Base-by-base conservation (phyloP, 2,113 vertebrate genomes). In the Pygoscelis adeliae region DNA sequence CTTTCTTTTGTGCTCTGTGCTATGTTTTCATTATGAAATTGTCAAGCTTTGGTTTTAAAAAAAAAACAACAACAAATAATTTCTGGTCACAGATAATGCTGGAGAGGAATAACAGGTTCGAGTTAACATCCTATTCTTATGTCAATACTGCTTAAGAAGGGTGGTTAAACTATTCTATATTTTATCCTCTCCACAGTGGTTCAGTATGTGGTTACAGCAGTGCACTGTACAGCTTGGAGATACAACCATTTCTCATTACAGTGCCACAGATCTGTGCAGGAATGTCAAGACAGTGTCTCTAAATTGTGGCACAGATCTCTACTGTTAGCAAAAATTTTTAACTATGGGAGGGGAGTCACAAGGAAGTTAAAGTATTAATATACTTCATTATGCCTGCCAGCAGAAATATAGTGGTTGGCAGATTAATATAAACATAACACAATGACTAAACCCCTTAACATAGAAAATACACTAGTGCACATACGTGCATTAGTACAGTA, bases 261-360 rank as follows among this genome's bases (percentile, higher is more conserved):
- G 9, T 50, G 6, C 2, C 10, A 17, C 32, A 74, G 8, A 38
- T 46, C 14, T 50, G 9, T 56, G 8, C 5, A 55, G 17, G 13
- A 74, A 30, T 34, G 23, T 47, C 12, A 16, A 56, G 32, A 77
- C 2, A 55, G 2, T 47, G 15, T 44, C 15, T 32, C 10, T 79
- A 67, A 62, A 63, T 66, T 36, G 11, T 40, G 14, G 1, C 15
- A 71, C 4, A 22, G 13, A 22, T 52, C 15, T 42, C 6, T 50
- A 13, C 18, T 29, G 11, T 38, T 38, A 42, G 8, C 3, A 55
- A 52, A 26, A 17, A 1, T 5, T 13, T 38, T 38, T 63, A 52
- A 30, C 5, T 15, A 3, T 2, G 4, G 5, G 2, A 5, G 1
- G 2, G 4, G 3, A 63, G 13, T 63, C 23, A 78, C 30, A 70